Evolutionary conservation across 2,888 invertebrate species (phyloP).

Genomic region (Lordiphosa fenestrarum): DNA sequence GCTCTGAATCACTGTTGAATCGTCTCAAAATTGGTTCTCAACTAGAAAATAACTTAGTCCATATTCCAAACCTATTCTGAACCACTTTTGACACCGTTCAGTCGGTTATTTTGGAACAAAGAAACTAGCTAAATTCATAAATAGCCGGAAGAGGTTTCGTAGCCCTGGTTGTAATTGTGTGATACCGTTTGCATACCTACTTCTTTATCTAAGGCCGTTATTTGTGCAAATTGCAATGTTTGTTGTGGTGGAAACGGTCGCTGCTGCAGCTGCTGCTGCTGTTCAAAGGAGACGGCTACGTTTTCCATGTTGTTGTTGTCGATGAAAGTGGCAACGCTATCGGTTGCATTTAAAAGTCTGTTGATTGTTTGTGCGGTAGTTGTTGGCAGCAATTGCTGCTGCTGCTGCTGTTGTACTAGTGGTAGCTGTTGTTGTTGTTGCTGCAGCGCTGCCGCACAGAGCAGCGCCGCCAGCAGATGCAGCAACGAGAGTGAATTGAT

Average conservation of each 20-base stretch:
- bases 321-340: conserved; percentile 59
- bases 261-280: conserved; percentile 26
- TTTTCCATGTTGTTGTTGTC: conserved; percentile 31
- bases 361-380: conserved; percentile 24
- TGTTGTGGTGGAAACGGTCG: conserved; percentile 25
- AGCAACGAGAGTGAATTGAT: conserved; percentile 68
- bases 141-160: no score
- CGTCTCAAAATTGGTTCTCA: no score
- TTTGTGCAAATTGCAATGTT: conserved; percentile 57
- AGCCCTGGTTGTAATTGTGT: conserved; percentile 8
- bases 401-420: conserved; percentile 27
- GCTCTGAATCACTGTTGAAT: no score
- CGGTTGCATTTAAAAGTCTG: conserved; percentile 51
- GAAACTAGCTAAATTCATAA: no score
- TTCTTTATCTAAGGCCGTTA: conserved; percentile 78
- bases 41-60: no score
- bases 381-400: conserved; percentile 23
- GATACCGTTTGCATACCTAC: conserved; percentile 77
- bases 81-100: no score
- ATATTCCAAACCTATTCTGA: no score
- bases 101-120: no score
- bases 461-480: conserved; percentile 42
- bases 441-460: conserved; percentile 35
- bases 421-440: conserved; percentile 30
- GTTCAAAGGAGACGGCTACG: conserved; percentile 30